Percentiles rank a stretch among this genome's conserved stretches.
These are phyloP conservation scores for Cenopis cana DNA, from an alignment of 2,888 invertebrate species.

Conservation along the genomic window DNA sequence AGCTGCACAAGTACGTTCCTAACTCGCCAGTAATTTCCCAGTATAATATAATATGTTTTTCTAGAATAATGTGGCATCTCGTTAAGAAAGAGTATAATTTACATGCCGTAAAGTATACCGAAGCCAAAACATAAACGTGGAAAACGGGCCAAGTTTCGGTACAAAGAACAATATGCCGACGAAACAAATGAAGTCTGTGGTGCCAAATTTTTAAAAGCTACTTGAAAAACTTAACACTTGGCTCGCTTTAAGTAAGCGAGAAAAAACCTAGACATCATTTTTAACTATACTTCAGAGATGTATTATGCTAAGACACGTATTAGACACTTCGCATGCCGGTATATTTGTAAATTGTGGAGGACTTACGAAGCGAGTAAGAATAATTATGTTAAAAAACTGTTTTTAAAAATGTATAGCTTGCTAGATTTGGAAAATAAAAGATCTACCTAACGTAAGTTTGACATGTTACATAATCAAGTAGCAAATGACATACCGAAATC, in stretches of 20 bases:
- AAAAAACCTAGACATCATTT: not conserved
- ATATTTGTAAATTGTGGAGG: too few relatives aligned
- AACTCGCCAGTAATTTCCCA: too few relatives aligned
- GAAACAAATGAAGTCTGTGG: not conserved
- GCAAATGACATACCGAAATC: not conserved
- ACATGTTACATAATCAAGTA: too few relatives aligned
- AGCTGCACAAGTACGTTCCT: too few relatives aligned
- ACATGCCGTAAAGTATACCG: constrained; percentile 17
- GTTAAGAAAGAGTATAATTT: constrained; percentile 3
- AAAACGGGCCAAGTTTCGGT: constrained; percentile 9
- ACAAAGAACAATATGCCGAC: not conserved
- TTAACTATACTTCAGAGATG: too few relatives aligned
- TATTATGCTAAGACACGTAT: too few relatives aligned
- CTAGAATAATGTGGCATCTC: not conserved
- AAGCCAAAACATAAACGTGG: constrained; percentile 46
- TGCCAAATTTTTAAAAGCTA: constrained; percentile 9
- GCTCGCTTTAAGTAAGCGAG: not conserved
- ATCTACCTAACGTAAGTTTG: too few relatives aligned
- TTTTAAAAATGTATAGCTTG: too few relatives aligned
- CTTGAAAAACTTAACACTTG: constrained; percentile 4
- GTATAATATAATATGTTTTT: not conserved
- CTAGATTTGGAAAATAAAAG: too few relatives aligned
- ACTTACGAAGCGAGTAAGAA: too few relatives aligned
- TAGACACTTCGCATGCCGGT: too few relatives aligned
- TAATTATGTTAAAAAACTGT: too few relatives aligned